phyloP scores from a whole-genome alignment of 2,888 invertebrate genomes.

The Andrena praecox region DNA sequence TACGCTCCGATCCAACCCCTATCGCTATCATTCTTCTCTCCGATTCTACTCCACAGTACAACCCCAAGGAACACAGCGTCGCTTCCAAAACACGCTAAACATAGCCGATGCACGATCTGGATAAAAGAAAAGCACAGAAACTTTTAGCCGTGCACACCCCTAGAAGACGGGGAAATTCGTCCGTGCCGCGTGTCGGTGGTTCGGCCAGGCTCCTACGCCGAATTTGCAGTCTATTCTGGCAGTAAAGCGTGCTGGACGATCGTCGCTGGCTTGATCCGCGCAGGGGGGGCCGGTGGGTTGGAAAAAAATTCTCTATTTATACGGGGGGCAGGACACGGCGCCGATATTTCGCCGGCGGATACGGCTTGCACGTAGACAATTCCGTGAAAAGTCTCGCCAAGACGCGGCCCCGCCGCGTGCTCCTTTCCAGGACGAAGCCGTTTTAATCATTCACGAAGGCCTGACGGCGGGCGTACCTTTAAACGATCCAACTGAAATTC shows the following conservation, averaged over 20 bases:
- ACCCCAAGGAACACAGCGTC: too few relatives aligned
- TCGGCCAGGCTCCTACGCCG: conserved; percentile 37
- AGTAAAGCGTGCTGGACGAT: conserved; percentile 52
- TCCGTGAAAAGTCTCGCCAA: conserved; percentile 73
- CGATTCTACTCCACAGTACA: too few relatives aligned
- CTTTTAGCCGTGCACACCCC: neutral
- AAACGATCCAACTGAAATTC: conserved; percentile 83
- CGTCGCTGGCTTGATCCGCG: conserved; percentile 35
- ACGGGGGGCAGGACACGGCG: conserved; percentile 60
- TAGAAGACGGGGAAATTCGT: conserved; percentile 7
- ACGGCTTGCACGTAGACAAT: conserved; percentile 78
- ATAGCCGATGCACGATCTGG: too few relatives aligned
- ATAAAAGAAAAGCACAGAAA: too few relatives aligned
- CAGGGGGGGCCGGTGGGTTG: neutral
- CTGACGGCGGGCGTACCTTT: conserved; percentile 81
- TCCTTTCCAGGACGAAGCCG: conserved; percentile 71
- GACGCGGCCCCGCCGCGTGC: conserved; percentile 61
- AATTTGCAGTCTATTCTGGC: conserved; percentile 47
- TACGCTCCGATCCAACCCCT: too few relatives aligned
- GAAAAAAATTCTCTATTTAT: conserved; percentile 74
- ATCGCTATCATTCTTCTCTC: too few relatives aligned
- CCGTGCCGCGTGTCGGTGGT: conserved; percentile 8
- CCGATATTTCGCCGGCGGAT: conserved; percentile 71
- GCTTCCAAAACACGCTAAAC: too few relatives aligned
- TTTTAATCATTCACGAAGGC: conserved; percentile 83